Evolutionary conservation across 2,888 invertebrate species (phyloP), one percentile per base, ranked within the genome.

Genomic region (Tyria jacobaeae): DNA sequence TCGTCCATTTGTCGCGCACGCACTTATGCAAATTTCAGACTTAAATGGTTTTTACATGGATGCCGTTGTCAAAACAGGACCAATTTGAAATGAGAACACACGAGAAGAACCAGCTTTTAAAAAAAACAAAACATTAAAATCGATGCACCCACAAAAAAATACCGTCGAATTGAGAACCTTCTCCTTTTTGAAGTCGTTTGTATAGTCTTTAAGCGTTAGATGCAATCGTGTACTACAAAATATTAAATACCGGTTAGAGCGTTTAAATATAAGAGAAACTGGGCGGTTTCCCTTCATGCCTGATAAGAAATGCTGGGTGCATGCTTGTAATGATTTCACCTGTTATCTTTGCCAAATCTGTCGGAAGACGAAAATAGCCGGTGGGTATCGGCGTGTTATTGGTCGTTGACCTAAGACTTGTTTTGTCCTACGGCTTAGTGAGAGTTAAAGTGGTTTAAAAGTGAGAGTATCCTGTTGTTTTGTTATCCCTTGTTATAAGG

Each of bases 391-490:
- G 56, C 25, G 25, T 49, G 48, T 12, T 39, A 39, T 50, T 48
- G 48, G 54, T 39, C 27, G 12, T 55, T 56, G 64, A 69, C 66
- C 76, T 65, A 60, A 73, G 77, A 65, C 63, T 54, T 60, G 49
- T 5, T 25, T 35, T 27, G 47, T 25, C 51, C 27, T 15, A 21
- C 17, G 21, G 4, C 7, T 7, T 50, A 39, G n/a, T 31, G 15
- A 34, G 31, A 31, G 41, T 51, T 35, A 51, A 15, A 24, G 24
- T 14, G 35, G 1, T 3, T 35, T 15, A 24, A 5, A 51, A 35
- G 24, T 35, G 35, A 51, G 15, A 27, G n/a, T 14, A n/a, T 5
- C 27, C 35, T 3, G 3, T 70, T 55, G 21, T 72, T 27, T 54
- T 5, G 14, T 51, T 53, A 39, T 27, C 25, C 12, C 14, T 34